Evolutionary conservation across 53 echinoderm and acorn worm genomes (phyloP), one percentile per base, ranked within the genome.

Genomic region (Mesocentrotus franciscanus): DNA sequence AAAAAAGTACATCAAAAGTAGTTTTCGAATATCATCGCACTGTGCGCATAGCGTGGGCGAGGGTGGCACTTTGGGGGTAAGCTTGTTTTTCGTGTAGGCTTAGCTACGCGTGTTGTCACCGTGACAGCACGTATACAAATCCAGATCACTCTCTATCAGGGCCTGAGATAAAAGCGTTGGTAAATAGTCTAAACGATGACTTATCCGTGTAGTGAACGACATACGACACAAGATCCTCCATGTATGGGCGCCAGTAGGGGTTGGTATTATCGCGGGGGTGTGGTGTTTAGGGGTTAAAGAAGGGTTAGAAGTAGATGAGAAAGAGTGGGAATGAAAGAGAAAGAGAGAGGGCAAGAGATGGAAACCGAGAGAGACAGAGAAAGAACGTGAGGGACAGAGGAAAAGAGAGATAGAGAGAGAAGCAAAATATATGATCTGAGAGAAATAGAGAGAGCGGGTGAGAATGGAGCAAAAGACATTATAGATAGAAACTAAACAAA

Each of bases 91-190:
- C 0, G 42, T 8, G 33, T 42, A 74, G 81, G 81, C 81, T 81
- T 9, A 81, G 8, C 60, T 90, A n/a, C 15, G 60, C 58, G 90
- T 58, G 90, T 58, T 90, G 90, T 60, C 90, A 90, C 60, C 90
- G 90, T 90, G 90, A 90, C 90, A 90, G 90, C 90, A 90, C 90
- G 90, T 90, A 90, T 60, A 90, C 90, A 90, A 90, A 90, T 90
- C 90, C 60, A 60, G 90, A 60, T 90, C 90, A 17, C 29, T 90
- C 81, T 81, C 81, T 81, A 11, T 81, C 81, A 81, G 42, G 36
- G 16, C 81, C 1, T 17, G 81, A 81, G 81, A 36, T 81, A 81
- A 81, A 81, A 81, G 81, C 36, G 81, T 81, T 42, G 81, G 81
- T 81, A 81, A 81, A 81, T 81, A 81, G 81, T 81, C 81, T 81